Base-by-base conservation (phyloP, 2,888 invertebrate species). In the Caenorhabditis sp. region DNA sequence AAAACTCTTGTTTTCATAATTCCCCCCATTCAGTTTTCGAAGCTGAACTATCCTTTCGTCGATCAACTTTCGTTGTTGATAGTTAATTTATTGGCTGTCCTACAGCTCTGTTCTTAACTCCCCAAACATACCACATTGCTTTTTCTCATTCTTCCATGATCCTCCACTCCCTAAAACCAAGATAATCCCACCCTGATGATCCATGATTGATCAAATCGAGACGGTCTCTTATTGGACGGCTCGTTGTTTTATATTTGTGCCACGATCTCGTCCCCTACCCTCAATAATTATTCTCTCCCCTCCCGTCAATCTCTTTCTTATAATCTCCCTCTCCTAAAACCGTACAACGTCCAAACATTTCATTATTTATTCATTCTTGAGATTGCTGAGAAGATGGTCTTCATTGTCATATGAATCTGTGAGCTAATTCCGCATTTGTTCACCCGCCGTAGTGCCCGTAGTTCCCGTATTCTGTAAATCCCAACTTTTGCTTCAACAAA, bases 231-330 rank as follows among this genome's bases (percentile, higher is more conserved):
- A 49, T 56, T 41, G 38, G 22, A 64, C 54, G 38, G 26, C 24
- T 51, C 51, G 49, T 49, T 70, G 69, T 77, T 77, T 64, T 70
- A 70, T 79, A 79, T 79, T 79, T 72, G 79, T 79, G 68, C 79
- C 59, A 70, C 79, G 79, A 79, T 79, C 79, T 79, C 77, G 70
- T 58, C 35, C 19, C 19, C 47, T 47, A 47, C 19, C 47, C 47
- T 66, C 22, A 59, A 35, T 28, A 12, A n/a, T 22, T 41, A 22
- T 58, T 58, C 24, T 49, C 14, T 47, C 49, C 38, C 44, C 56
- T 38, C 44, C 31, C 35, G 38, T n/a, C 22, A 16, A 51, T 22
- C 47, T 22, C 12, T 22, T 24, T 59, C 4, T 35, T 8, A 10
- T 24, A 54, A 22, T 31, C 19, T 38, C 26, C 26, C 26, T 14